These are phyloP conservation scores for Cyanoderma ruficeps DNA, from an alignment of 2,113 vertebrate species.

Conservation along the genomic window DNA sequence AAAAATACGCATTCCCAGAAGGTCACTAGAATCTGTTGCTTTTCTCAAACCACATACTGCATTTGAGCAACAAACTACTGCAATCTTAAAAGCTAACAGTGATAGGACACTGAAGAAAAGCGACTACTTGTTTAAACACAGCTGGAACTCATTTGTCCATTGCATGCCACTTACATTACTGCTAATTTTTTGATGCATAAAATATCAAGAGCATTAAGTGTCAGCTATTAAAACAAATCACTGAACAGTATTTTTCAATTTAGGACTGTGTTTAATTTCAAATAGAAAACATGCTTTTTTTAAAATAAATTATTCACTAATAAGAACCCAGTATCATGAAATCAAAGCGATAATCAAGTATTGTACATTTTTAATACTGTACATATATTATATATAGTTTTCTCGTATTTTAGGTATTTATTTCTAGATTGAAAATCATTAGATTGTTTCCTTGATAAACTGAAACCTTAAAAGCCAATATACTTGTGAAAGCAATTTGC, in stretches of 20 bases:
- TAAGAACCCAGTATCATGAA: constrained; percentile 53
- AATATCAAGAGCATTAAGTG: constrained; percentile 57
- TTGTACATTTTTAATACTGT: constrained; percentile 65
- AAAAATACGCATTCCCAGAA: constrained; percentile 10
- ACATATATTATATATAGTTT: constrained; percentile 70
- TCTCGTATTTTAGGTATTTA: constrained; percentile 37
- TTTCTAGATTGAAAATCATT: constrained; percentile 64
- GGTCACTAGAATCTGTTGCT: constrained; percentile 26
- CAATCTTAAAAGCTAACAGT: constrained; percentile 64
- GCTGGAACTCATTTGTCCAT: constrained; percentile 44
- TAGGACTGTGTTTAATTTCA: constrained; percentile 63
- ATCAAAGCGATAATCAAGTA: constrained; percentile 59
- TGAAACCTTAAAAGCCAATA: constrained; percentile 63
- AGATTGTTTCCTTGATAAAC: constrained; percentile 42
- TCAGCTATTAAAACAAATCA: constrained; percentile 69
- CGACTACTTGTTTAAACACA: constrained; percentile 53
- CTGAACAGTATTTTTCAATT: constrained; percentile 55
- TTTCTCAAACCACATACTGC: constrained; percentile 46
- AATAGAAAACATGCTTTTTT: constrained; percentile 74
- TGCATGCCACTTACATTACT: constrained; percentile 67
- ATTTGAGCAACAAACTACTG: constrained; percentile 63
- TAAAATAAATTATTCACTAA: constrained; percentile 72
- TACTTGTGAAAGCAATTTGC: constrained; percentile 34
- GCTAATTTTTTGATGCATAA: constrained; percentile 62
- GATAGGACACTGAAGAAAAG: constrained; percentile 50